Conservation (phyloP, 2,113 vertebrate genomes). For the Apus apus region DNA sequence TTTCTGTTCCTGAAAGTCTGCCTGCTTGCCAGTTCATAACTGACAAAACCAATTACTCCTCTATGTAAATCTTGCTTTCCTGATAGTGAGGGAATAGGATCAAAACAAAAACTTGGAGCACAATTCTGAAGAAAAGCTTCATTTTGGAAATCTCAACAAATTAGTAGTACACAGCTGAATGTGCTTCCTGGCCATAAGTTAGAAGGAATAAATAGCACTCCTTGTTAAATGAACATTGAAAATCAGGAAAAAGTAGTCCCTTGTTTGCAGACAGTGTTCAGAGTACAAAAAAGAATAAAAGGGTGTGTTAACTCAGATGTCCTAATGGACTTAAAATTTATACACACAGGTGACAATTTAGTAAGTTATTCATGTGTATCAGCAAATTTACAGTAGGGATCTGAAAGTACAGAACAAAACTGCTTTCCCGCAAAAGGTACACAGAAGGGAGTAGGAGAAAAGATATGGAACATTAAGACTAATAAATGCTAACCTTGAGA, state of each 20-base stretch:
- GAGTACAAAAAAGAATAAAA: not conserved
- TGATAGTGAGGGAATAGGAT: not conserved
- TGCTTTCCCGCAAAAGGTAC: not conserved
- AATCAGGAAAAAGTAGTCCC: not conserved
- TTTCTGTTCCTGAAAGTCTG: not conserved
- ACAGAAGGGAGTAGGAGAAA: not conserved
- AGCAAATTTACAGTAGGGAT: not conserved
- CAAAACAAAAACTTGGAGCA: not conserved
- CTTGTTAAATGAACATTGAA: not conserved
- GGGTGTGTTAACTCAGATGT: not conserved
- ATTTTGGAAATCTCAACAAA: not conserved
- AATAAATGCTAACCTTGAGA: constrained; percentile 17
- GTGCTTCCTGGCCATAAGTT: not conserved
- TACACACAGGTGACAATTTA: not conserved
- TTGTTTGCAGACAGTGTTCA: not conserved
- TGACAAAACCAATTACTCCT: not conserved
- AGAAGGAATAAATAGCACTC: not conserved
- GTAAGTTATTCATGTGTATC: not conserved
- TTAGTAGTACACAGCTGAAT: not conserved
- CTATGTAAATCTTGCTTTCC: not conserved
- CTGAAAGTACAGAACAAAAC: not conserved
- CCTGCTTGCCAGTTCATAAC: not conserved
- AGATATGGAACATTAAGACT: not conserved
- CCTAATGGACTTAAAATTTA: constrained; percentile 12
- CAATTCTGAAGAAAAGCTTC: not conserved